Percentiles rank a stretch among this genome's conserved stretches.
phyloP scores from a whole-genome alignment of 2,113 vertebrate genomes.

The Gallinago paraguaiae region DNA sequence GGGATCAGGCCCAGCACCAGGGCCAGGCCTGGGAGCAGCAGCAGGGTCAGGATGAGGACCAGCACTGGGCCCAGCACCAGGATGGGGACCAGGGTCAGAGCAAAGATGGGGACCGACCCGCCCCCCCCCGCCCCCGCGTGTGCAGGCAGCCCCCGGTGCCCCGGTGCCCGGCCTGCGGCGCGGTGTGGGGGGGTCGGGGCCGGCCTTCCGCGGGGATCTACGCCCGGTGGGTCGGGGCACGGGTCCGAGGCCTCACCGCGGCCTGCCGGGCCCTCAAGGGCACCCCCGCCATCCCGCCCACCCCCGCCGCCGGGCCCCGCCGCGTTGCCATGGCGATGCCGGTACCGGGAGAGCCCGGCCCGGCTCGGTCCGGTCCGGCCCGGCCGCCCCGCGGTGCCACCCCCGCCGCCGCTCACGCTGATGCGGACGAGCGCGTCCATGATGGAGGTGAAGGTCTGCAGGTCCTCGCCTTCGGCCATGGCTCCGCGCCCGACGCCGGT shows the following conservation, averaged over 20 bases:
- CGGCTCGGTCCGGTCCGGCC: background rate
- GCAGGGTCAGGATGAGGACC: background rate
- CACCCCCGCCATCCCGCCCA: background rate
- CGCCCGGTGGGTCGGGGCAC: background rate
- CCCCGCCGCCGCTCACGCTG: conserved; percentile 81
- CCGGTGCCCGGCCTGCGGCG: background rate
- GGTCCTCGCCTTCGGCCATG: conserved; percentile 90
- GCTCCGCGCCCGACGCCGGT: conserved; percentile 17
- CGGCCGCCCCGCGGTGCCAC: background rate
- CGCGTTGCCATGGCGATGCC: conserved; percentile 7
- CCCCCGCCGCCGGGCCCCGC: background rate
- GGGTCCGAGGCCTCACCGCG: background rate
- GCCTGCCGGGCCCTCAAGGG: background rate
- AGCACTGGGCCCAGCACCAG: background rate
- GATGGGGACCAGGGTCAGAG: background rate
- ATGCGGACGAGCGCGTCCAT: conserved; percentile 94
- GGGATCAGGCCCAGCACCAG: background rate
- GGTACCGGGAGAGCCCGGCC: background rate
- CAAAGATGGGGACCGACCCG: background rate
- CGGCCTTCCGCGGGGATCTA: background rate
- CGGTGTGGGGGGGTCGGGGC: background rate
- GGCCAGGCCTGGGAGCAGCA: background rate
- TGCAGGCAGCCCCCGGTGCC: background rate
- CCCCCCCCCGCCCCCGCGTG: too few species aligned
- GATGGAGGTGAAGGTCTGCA: conserved; percentile 90